Evolutionary conservation across 2,797 vertebrate species (phyloP), one percentile per base, ranked within the genome.

Genomic region (Clarias pachynema): DNA sequence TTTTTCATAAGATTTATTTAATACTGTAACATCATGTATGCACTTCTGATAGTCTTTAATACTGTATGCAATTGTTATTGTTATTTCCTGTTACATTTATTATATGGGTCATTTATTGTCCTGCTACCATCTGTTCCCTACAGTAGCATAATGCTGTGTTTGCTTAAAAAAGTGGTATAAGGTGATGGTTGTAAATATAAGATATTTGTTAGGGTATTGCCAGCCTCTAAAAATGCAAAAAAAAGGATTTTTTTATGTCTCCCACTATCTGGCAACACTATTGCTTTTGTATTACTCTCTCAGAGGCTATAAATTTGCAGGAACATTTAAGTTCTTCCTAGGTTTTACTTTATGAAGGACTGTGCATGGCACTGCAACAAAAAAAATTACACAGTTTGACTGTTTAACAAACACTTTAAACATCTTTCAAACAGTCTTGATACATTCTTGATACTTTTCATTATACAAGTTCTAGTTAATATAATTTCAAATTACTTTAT

Each of bases 201-300:
- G 94, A 94, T 93, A 94, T 93, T 86, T 93, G 95, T 94, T 93
- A 90, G 90, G 91, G 93, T 94, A 93, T 91, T 94, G 91, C 91
- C 91, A 92, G 91, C 92, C 94, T 91, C 49, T 79, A 93, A 92
- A 90, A 91, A 91, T 63, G 88, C 90, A 92, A 92, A 89, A 88
- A 70, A 40, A 37, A 6, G 37, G 6, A 5, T 84, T 93, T 93
- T 94, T 93, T 93, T 92, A 94, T 93, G 93, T 89, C 93, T 91
- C 94, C 93, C 93, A 94, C 93, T 94, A 94, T 95, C 90, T 86
- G 86, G 87, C 92, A 95, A 93, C 95, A 93, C 94, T 95, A 95
- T 94, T 95, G 94, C 94, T 92, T 95, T 91, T 91, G 93, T 94
- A 95, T 94, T 93, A 94, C 92, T 91, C 94, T 93, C 94, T 84